Conservation (phyloP, 2,888 invertebrate genomes). For the Fissipunctia ypsillon region DNA sequence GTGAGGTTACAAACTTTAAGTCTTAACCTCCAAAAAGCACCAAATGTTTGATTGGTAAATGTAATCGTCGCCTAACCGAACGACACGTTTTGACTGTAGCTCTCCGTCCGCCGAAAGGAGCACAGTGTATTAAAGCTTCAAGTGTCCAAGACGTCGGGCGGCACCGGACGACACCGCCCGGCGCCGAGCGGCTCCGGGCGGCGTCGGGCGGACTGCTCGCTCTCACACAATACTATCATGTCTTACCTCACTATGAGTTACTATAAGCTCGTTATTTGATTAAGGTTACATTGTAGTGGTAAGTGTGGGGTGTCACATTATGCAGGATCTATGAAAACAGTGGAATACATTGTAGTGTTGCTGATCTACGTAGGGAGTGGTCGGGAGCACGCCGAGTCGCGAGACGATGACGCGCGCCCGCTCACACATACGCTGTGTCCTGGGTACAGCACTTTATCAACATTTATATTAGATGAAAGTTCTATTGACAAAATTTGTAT, state of each 20-base stretch:
- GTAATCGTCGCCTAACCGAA: conserved; percentile 32
- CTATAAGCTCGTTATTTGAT: conserved; percentile 65
- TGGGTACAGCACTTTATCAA: conserved; percentile 33
- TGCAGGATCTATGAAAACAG: conserved; percentile 14
- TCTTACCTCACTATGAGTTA: conserved; percentile 49
- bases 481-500: conserved; percentile 1
- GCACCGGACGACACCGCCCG: not conserved
- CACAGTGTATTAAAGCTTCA: conserved; percentile 60
- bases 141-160: conserved; percentile 47
- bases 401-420: not conserved
- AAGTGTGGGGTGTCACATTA: conserved; percentile 17
- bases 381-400: not conserved
- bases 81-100: conserved; percentile 36
- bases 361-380: not conserved
- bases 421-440: conserved; percentile 15
- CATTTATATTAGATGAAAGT: not conserved
- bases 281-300: conserved; percentile 44
- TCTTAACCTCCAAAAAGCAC: conserved; percentile 62
- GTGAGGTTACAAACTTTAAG: conserved; percentile 59
- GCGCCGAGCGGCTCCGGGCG: not conserved
- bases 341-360: conserved; percentile 7
- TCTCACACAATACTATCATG: conserved; percentile 30
- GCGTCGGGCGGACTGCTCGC: conserved; percentile 21
- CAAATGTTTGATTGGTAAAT: conserved; percentile 53
- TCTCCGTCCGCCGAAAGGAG: conserved; percentile 49